Evolutionary conservation across 2,888 invertebrate species (phyloP).

Genomic region (Criorhina ranunculi): DNA sequence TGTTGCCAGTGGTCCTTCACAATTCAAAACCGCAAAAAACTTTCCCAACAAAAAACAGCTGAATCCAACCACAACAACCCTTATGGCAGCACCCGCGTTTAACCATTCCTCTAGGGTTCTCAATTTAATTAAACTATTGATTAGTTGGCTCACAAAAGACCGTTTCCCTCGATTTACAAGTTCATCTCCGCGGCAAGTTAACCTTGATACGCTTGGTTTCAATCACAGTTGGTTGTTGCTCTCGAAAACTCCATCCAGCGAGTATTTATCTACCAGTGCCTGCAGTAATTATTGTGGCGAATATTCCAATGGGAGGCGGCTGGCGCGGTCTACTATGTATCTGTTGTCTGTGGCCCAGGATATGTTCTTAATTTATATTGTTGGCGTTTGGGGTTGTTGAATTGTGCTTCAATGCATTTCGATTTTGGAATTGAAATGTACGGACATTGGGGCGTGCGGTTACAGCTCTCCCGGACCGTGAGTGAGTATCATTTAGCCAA

Average conservation of each 20-base stretch:
- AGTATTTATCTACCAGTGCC: background rate
- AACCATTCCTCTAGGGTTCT: conserved; percentile 1
- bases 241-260: background rate
- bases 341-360: background rate
- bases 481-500: conserved; percentile 27
- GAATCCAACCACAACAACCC: background rate
- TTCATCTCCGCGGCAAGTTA: background rate
- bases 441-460: background rate
- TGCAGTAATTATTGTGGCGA: background rate
- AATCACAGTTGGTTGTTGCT: background rate
- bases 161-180: conserved; percentile 17
- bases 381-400: background rate
- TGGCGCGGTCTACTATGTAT: too few species aligned
- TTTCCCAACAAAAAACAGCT: background rate
- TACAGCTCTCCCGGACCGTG: background rate
- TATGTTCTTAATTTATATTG: conserved; percentile 14
- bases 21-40: background rate
- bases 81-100: background rate
- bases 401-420: background rate
- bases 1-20: background rate
- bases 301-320: too few species aligned
- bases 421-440: conserved; percentile 10
- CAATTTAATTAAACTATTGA: conserved; percentile 24
- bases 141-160: background rate
- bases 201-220: background rate